A percentile compares a stretch with the other conserved stretches of the same genome.
Conservation (phyloP, 2,113 vertebrate species). For the Laticauda colubrina region DNA sequence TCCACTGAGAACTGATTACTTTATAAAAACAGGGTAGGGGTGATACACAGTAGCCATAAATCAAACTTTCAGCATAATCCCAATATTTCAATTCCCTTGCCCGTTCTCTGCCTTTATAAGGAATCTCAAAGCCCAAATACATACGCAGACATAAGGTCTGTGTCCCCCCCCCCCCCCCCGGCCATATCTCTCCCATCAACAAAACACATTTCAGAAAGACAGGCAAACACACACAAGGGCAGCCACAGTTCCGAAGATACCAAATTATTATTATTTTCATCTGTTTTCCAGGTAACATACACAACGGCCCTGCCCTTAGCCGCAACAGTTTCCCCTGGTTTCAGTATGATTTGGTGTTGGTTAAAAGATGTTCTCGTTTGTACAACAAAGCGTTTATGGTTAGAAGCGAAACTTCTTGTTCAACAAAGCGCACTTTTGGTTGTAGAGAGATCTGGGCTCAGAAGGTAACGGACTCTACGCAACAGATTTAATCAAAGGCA, state of each 20-base stretch:
- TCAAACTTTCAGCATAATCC: background rate
- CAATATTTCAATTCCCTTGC: background rate
- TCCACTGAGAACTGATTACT: conserved; percentile 34
- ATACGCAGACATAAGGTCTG: background rate
- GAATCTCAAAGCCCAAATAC: background rate
- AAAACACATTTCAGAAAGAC: background rate
- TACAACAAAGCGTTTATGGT: background rate
- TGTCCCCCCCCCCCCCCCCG: too few relatives aligned
- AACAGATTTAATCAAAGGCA: background rate
- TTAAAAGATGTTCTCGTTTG: background rate
- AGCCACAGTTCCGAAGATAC: background rate
- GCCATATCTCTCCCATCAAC: background rate
- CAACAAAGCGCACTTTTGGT: background rate
- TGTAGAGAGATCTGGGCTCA: background rate
- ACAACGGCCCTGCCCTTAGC: background rate
- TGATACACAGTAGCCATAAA: background rate
- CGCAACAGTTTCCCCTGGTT: background rate
- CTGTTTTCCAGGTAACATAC: background rate
- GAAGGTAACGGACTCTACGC: background rate
- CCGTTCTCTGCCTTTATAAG: background rate
- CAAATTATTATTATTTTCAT: background rate
- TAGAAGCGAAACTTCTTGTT: background rate
- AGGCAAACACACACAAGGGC: background rate
- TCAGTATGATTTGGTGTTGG: background rate
- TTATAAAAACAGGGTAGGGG: background rate